Base-by-base conservation (phyloP, 2,888 invertebrate species). In the Camponotus fellah region DNA sequence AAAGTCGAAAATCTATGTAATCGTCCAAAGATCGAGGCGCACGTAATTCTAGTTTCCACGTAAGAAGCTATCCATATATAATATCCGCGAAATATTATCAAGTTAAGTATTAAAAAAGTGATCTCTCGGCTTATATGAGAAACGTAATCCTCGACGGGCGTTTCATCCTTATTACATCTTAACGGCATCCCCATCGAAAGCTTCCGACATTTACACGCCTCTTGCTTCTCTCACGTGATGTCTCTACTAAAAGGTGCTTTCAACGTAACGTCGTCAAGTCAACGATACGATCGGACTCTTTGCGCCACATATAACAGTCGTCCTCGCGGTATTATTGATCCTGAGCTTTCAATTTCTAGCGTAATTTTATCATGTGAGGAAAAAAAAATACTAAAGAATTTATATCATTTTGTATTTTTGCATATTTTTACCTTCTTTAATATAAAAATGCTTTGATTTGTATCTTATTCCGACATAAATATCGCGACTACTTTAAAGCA, bases 141-240 rank as follows among this genome's bases (percentile, higher is more conserved):
- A 85, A 87, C 69, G 82, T 86, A 89, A 89, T 87, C 84, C 65
- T 56, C 49, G 53, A 46, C 60, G 83, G 76, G 53, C 43, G 79
- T 37, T 84, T 76, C 65, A 80, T 83, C 84, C 86, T 86, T 87
- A 87, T 88, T 87, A 87, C 69, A 80, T 83, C 74, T 87, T 89
- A 88, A 86, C 83, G 32, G 83, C 69, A 72, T 84, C 60, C 65
- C 32, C 69, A 32, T 75, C 68, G 76, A 65, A 86, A 85, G 76
- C 85, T 85, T 75, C 75, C 81, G 84, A 68, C 83, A 83, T 62
- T 84, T 84, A 71, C 43, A 40, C 34, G 40, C 58, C 12, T 56
- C 32, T n/a, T 68, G 49, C 79, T 40, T 68, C 37, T 68, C 46
- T 77, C 62, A n/a, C 69, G 26, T 60, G 85, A 77, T 79, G 60